phyloP scores from a whole-genome alignment of 2,888 invertebrate genomes.

The Callosobruchus maculatus region DNA sequence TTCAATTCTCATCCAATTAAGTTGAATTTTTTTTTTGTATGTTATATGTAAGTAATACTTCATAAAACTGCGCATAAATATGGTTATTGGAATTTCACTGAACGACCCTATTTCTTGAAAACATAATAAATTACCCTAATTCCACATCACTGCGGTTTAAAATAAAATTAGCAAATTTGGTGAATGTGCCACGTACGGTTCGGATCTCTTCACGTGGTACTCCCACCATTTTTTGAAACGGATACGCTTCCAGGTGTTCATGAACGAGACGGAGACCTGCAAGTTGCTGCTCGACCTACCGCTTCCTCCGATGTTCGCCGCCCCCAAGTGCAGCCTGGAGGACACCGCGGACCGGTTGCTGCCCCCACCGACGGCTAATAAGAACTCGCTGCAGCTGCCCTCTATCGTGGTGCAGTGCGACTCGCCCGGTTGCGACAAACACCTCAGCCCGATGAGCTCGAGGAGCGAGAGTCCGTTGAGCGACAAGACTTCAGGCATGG shows the following conservation, averaged over 20 bases:
- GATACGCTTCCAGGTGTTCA: conserved; percentile 34
- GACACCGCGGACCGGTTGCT: conserved; percentile 49
- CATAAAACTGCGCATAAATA: no score
- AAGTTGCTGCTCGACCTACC: conserved; percentile 52
- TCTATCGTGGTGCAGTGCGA: conserved; percentile 59
- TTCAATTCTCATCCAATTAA: no score
- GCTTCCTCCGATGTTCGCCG: conserved; percentile 39
- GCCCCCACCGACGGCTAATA: conserved; percentile 32
- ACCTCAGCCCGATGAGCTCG: conserved; percentile 70
- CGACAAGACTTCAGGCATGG: conserved; percentile 63
- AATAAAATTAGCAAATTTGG: no score
- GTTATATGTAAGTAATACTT: no score
- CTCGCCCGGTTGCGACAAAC: conserved; percentile 35
- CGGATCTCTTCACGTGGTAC: conserved; percentile 13
- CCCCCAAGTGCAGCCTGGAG: conserved; percentile 56
- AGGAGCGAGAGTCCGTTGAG: conserved; percentile 76
- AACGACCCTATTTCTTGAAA: no score
- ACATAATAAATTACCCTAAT: no score
- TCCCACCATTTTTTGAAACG: background rate
- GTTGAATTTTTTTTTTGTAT: no score
- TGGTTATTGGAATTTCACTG: no score
- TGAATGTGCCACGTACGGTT: no score
- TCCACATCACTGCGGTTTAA: no score
- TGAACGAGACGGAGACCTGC: conserved; percentile 44
- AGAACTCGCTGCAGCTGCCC: conserved; percentile 57